Evolutionary conservation across 2,888 invertebrate species (phyloP), one percentile per base, ranked within the genome.

Genomic region (Nomada ruficornis): DNA sequence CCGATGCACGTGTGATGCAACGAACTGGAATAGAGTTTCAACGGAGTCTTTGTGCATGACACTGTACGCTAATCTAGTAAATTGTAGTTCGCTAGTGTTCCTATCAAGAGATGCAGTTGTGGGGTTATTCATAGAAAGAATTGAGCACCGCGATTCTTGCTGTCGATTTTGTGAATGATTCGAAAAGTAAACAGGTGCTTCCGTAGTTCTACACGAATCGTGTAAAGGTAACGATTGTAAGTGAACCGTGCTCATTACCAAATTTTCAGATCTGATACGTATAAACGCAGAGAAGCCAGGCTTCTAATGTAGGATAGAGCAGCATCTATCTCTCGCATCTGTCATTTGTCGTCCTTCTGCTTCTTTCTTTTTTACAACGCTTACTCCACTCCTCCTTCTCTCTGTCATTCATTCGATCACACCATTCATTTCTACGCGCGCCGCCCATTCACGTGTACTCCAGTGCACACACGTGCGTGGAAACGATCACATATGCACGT

Each of bases 11-110:
- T 54, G 59, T 52, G 72, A 64, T 60, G 68, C 77, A 63, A 52
- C 26, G 64, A 64, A 59, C 69, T 64, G 79, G 77, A 77, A 79
- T 79, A 69, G 77, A 65, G 54, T 67, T 65, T 77, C 36, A 26
- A 47, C 42, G 59, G 47, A 77, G 77, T 52, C 68, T 59, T 77
- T 47, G 59, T 65, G 60, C 65, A 47, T 36, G 65, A 55, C 65
- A 59, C 52, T 59, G 52, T 36, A 36, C 36, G 18, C 26, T 65
- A 47, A 73, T 77, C 71, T 55, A 42, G 36, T 67, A 52, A 64
- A 77, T 62, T 54, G 57, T 55, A 47, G 68, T 68, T 68, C n/a
- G 20, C 44, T 54, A 23, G 18, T 63, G 18, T 60, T 36, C 47
- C 29, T 70, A 60, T 70, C 70, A 20, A 15, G 23, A 15, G 26